These are phyloP conservation scores for Lithophane leautieri DNA, from an alignment of 2,888 invertebrate genomes.

Conservation along the genomic window DNA sequence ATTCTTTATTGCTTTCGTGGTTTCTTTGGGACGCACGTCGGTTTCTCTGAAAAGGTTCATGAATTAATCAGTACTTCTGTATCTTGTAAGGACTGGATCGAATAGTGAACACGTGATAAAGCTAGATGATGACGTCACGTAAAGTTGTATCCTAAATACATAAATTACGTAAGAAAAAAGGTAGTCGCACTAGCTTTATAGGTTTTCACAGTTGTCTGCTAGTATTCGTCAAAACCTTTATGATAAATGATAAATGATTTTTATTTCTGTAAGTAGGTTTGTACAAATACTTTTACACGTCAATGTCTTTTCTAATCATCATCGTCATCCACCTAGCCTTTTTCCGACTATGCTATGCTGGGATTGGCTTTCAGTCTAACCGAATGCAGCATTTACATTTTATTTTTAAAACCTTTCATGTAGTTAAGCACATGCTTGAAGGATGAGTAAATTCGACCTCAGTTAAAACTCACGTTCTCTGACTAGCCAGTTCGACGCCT, in stretches of 20 bases:
- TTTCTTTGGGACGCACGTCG: constrained; percentile 41
- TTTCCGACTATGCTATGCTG: too few relatives aligned
- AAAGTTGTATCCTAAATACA: background rate
- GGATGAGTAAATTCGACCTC: background rate
- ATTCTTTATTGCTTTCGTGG: constrained; percentile 54
- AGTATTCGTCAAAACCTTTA: background rate
- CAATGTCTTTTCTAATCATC: too few relatives aligned
- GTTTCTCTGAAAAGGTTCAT: constrained; percentile 46
- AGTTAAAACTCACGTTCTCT: background rate
- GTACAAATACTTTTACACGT: too few relatives aligned
- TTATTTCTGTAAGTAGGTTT: too few relatives aligned
- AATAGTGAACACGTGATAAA: constrained; percentile 14
- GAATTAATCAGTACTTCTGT: constrained; percentile 52
- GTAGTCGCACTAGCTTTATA: too few relatives aligned
- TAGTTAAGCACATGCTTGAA: background rate
- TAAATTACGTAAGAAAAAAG: background rate
- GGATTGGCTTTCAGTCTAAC: background rate
- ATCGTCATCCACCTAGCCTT: too few relatives aligned
- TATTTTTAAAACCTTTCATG: background rate
- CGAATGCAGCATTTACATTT: background rate
- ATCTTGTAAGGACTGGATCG: constrained; percentile 10
- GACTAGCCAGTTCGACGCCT: constrained; percentile 1
- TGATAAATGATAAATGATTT: too few relatives aligned
- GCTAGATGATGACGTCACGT: constrained; percentile 4
- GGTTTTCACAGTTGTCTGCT: background rate